Evolutionary conservation across 2,113 vertebrate species (phyloP), one percentile per base, ranked within the genome.

Genomic region (Perca flavescens): DNA sequence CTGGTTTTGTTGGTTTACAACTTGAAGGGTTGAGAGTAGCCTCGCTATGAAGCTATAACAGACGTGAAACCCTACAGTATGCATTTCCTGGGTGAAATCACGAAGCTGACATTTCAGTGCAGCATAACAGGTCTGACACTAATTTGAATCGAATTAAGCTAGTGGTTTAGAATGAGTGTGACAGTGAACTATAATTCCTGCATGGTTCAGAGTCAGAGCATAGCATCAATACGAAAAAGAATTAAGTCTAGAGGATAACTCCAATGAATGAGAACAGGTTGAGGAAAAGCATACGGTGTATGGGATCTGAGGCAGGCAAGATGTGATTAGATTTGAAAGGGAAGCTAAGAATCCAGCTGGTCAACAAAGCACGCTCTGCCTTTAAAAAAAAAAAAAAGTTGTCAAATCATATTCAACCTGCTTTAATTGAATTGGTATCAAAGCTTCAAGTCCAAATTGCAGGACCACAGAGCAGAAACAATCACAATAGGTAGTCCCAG

Each of bases 1-100:
- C 82, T 89, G 85, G 43, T 66, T 81, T 70, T 81, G 69, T 65
- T 69, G 2, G 22, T 54, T 83, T 80, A 43, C 53, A 69, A 21
- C 43, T n/a, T 1, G 15, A 31, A 67, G 43, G 64, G 11, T 10
- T 74, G 8, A 5, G 57, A 40, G 47, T 5, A 56, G 71, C 36
- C 9, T 0, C 6, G 21, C 13, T 72, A 58, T 34, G 15, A 15
- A 53, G 34, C 46, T 25, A n/a, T 68, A 31, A 19, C 3, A 53
- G 16, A 56, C 31, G 34, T 40, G 3, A 54, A 74, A 47, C 22
- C 7, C 4, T 25, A 36, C 14, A 22, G 1, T 53, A 13, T 70
- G 50, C 12, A 6, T 40, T 13, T 49, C 22, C 9, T n/a, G 5
- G 8, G 21, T 62, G 40, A 40, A 66, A 50, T 19, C 2, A 62